Evolutionary conservation across 2,113 vertebrate genomes (phyloP), one percentile per base, ranked within the genome.

Genomic region (Tyto alba): DNA sequence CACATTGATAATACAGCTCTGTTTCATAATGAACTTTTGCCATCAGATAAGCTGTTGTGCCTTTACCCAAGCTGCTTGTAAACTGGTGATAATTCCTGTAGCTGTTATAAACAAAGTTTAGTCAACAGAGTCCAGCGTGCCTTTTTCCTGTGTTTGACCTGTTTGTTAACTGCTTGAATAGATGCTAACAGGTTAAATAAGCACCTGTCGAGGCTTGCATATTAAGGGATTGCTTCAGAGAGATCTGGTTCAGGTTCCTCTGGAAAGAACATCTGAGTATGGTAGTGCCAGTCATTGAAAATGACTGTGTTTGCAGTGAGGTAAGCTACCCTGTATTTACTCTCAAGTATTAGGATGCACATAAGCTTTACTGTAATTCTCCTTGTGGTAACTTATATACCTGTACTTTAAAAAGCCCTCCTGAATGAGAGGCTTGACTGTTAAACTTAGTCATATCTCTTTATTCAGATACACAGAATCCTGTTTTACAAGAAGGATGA

Each of bases 1-100:
- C 43, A 29, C 45, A 21, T 69, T 94, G 91, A 72, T 97, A 88
- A 68, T 89, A 43, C 48, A 75, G 60, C 83, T 94, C 85, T 90
- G 69, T 89, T 86, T 52, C 40, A 38, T 76, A 75, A 85, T 78
- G 82, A 48, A 48, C 60, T 96, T 89, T 60, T 85, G 57, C 69
- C 27, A 16, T 87, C 62, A 29, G 80, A 50, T 89, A 69, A 87
- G n/a, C 66, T 56, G 30, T 56, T 84, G 34, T 68, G 71, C 72
- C 27, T 75, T 69, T 71, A 73, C 20, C 14, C 25, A 62, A 62
- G 66, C 38, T 66, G 64, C 5, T 48, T 82, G 29, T 85, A 60
- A 94, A 77, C 50, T 79, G 40, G 26, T 73, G 30, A 7, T 85
- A 40, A 66, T 76, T 85, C 55, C 57, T 57, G 32, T 69, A 57